Percentiles rank a stretch among this genome's conserved stretches.
Conservation (phyloP, 2,888 invertebrate genomes). For the Polylopha cassiicola region DNA sequence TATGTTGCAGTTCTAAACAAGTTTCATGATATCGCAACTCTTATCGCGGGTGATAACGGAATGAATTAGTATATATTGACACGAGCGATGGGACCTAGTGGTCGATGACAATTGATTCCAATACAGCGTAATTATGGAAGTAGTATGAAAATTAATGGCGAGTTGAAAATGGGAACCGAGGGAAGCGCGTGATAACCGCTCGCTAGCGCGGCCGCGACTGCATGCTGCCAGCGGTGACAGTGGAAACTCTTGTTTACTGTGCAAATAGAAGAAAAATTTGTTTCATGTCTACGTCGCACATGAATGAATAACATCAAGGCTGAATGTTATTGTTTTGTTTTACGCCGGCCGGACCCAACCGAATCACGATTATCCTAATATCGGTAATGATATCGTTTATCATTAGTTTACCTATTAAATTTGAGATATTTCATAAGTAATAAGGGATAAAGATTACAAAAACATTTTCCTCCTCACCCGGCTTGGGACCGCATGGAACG, state of each 20-base stretch:
- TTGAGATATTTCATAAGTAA: too few species aligned
- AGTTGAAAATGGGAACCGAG: conserved; percentile 44
- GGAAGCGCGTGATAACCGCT: conserved; percentile 39
- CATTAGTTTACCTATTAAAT: too few species aligned
- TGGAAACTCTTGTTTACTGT: conserved; percentile 54
- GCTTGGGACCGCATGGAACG: too few species aligned
- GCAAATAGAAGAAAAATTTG: conserved; percentile 67
- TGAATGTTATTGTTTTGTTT: conserved; percentile 55
- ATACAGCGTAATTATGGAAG: conserved; percentile 37
- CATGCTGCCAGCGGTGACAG: conserved; percentile 39
- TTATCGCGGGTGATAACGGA: conserved; percentile 58
- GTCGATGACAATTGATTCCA: conserved; percentile 30
- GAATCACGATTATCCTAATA: conserved; percentile 32
- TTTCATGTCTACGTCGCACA: conserved; percentile 64
- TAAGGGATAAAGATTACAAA: too few species aligned
- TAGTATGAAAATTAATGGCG: conserved; percentile 33
- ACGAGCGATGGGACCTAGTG: conserved; percentile 27
- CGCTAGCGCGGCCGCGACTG: conserved; percentile 51
- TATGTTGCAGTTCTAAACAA: conserved; percentile 44
- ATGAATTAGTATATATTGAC: conserved; percentile 42
- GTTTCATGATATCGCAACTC: conserved; percentile 50
- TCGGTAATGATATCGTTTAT: too few species aligned
- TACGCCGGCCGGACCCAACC: conserved; percentile 37
- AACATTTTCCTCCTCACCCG: too few species aligned
- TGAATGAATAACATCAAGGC: conserved; percentile 64